phyloP scores from a whole-genome alignment of 2,797 vertebrate genomes.

The Gambelia wislizenii region DNA sequence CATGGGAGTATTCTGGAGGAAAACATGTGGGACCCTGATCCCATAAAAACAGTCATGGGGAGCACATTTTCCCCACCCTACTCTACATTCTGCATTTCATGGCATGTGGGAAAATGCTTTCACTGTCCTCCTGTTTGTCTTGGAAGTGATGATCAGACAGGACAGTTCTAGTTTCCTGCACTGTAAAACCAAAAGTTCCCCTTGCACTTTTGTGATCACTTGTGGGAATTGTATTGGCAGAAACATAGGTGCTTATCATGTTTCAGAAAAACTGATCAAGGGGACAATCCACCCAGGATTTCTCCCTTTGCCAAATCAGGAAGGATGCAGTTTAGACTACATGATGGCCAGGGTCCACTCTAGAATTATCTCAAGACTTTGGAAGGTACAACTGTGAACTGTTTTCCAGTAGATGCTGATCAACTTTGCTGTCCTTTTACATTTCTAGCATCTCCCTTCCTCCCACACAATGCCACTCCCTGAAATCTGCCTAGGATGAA shows the following conservation, averaged over 20 bases:
- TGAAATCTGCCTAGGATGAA: conserved; percentile 51
- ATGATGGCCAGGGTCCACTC: not conserved
- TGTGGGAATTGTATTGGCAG: not conserved
- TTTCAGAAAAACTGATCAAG: not conserved
- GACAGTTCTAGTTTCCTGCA: not conserved
- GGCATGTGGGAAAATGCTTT: not conserved
- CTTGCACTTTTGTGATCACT: not conserved
- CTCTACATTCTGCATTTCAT: not conserved
- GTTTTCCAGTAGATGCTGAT: conserved; percentile 64
- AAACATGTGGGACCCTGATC: too few relatives aligned
- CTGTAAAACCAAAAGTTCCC: not conserved
- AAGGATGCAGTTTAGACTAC: not conserved
- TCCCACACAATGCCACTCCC: conserved; percentile 25
- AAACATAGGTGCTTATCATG: not conserved
- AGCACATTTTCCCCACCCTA: too few relatives aligned
- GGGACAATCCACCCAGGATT: not conserved
- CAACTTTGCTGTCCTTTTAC: conserved; percentile 52
- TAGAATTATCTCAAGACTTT: conserved; percentile 19
- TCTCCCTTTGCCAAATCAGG: not conserved
- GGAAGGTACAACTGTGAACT: conserved; percentile 47
- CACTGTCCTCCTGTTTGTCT: not conserved
- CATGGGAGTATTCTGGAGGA: too few relatives aligned
- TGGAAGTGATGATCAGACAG: not conserved
- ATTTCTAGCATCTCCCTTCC: conserved; percentile 42
- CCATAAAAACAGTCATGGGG: too few relatives aligned